Base-by-base conservation (phyloP, 2,113 vertebrate species). In the Gymnogyps californianus region DNA sequence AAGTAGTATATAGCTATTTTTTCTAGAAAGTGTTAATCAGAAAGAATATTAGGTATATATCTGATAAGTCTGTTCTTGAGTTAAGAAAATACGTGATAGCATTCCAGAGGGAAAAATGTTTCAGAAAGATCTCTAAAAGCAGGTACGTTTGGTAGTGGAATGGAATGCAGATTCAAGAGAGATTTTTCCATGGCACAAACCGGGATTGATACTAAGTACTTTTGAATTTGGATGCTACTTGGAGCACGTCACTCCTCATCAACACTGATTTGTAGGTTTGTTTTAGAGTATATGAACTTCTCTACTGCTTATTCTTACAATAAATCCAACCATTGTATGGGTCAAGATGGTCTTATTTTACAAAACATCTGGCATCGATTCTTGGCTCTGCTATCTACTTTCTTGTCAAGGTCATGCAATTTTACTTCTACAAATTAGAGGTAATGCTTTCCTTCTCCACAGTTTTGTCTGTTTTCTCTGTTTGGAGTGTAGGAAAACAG, bases 381-480 rank as follows among this genome's bases (percentile, higher is more conserved):
- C 51, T 59, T 66, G 62, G 46, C 51, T 88, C 38, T 89, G 79
- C 81, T 82, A 91, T 91, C 91, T 91, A 83, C 61, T 76, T 95
- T 94, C 74, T 90, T 83, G 94, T 90, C 87, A 91, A 83, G 67
- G 75, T 91, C 82, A 77, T 66, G 75, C 77, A 87, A 85, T 95
- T 96, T 94, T 84, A 87, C 44, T 47, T 85, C 71, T 94, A 91
- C 75, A 95, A 94, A 94, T 96, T 59, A 91, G 62, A 38, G 38
- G 80, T 83, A 95, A 93, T 88, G 71, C 49, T 90, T 83, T 94
- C 81, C 93, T 93, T 66, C 89, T 89, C 84, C 80, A 49, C 22
- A 66, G 42, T 65, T 95, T 72, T 87, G 89, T 83, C 91, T 95
- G 75, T 94, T 96, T 96, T 94, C 83, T 95, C 71, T 82, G 58